Evolutionary conservation across 2,797 vertebrate genomes (phyloP).

Genomic region (Chaetodon trifasciatus): DNA sequence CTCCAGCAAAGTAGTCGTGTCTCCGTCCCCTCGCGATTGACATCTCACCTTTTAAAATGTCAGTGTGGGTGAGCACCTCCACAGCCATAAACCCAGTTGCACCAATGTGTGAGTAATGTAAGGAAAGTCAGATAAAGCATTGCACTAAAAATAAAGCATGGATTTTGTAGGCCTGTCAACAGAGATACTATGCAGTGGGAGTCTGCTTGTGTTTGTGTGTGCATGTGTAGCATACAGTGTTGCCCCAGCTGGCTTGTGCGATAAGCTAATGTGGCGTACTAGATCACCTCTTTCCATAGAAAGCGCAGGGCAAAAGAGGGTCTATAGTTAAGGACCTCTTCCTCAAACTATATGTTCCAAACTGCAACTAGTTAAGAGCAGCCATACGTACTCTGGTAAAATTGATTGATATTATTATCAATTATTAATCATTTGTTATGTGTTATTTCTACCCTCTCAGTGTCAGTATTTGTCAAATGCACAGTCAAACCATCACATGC

Average conservation of each 20-base stretch:
- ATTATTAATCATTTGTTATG: background rate
- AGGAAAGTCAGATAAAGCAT: conserved; percentile 46
- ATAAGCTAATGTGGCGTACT: conserved; percentile 74
- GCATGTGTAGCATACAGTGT: conserved; percentile 42
- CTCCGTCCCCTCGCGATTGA: conserved; percentile 59
- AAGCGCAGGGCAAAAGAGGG: conserved; percentile 50
- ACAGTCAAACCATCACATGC: conserved; percentile 5
- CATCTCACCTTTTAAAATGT: conserved; percentile 76
- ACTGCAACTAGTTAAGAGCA: conserved; percentile 8
- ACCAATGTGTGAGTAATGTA: conserved; percentile 19
- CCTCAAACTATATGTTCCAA: conserved; percentile 37
- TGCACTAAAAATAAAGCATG: conserved; percentile 45
- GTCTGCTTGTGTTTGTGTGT: conserved; percentile 36
- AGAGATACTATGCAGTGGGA: conserved; percentile 34
- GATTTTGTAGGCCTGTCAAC: conserved; percentile 55
- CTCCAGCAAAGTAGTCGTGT: conserved; percentile 59
- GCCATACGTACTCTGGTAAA: background rate
- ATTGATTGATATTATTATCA: background rate
- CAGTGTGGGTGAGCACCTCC: conserved; percentile 37
- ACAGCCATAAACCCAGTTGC: conserved; percentile 2
- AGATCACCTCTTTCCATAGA: conserved; percentile 73
- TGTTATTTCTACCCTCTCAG: background rate
- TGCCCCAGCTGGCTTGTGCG: conserved; percentile 65
- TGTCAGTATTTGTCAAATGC: background rate
- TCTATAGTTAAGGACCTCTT: conserved; percentile 30